A percentile compares a stretch with the other conserved stretches of the same genome.
Evolutionary conservation across 2,888 invertebrate genomes (phyloP).

Genomic region (Sarcophaga variegata): DNA sequence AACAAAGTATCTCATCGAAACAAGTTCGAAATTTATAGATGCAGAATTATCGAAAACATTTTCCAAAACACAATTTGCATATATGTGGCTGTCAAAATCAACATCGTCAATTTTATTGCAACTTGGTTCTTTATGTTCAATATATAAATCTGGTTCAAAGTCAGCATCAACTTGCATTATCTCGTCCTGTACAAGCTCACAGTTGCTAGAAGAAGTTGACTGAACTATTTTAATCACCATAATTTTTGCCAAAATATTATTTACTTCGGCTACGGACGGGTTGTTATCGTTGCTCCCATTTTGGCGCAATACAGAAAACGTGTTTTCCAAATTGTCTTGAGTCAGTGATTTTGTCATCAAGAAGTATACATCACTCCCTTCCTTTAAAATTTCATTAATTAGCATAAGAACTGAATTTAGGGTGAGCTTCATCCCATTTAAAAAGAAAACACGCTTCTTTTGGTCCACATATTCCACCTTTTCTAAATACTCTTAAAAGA

Average conservation of each 20-base stretch:
- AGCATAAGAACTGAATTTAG: neutral
- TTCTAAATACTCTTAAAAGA: neutral
- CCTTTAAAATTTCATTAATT: neutral
- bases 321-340: slow-evolving; percentile 6
- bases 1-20: slow-evolving; percentile 11
- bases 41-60: slow-evolving; percentile 1
- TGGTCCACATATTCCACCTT: neutral
- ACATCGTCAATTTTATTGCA: neutral
- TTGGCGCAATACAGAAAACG: slow-evolving; percentile 7
- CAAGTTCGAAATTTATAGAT: slow-evolving; percentile 5
- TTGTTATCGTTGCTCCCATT: slow-evolving; percentile 8
- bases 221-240: too few species aligned
- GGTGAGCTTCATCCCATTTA: slow-evolving; percentile 14
- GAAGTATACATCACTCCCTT: neutral
- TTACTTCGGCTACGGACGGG: neutral
- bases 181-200: too few species aligned
- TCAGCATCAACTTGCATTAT: too few species aligned
- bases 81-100: neutral
- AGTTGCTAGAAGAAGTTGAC: too few species aligned
- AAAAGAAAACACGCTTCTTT: slow-evolving; percentile 7
- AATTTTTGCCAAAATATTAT: too few species aligned
- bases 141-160: too few species aligned
- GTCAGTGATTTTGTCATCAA: neutral
- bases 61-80: neutral
- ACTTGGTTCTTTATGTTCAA: neutral